Evolutionary conservation across 2,888 invertebrate genomes (phyloP).

Genomic region (Noctua janthe): DNA sequence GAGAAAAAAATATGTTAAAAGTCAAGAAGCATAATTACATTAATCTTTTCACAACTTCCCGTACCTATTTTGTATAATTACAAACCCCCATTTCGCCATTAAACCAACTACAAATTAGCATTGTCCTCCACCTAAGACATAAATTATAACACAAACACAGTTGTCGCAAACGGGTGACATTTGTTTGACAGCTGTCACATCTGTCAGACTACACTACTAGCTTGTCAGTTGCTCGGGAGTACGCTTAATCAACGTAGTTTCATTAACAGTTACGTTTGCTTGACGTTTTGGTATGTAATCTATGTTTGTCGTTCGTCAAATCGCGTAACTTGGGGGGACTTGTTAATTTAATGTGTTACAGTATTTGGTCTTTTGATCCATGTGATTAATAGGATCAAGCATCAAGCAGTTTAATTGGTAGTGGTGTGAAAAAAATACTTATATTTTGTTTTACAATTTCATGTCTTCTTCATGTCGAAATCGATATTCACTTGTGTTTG

Average conservation of each 20-base stretch:
- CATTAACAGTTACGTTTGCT: slow-evolving; percentile 49
- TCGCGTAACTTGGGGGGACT: neutral
- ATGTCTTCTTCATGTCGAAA: neutral
- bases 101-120: slow-evolving; percentile 41
- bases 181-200: slow-evolving; percentile 62
- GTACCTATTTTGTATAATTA: neutral
- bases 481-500: neutral
- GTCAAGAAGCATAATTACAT: neutral
- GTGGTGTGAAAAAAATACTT: neutral
- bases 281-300: slow-evolving; percentile 54
- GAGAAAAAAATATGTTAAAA: neutral
- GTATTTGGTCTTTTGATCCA: neutral
- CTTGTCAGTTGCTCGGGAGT: slow-evolving; percentile 42
- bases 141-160: slow-evolving; percentile 52
- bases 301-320: slow-evolving; percentile 32
- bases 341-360: neutral
- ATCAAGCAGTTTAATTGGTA: neutral
- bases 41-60: neutral
- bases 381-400: neutral
- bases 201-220: slow-evolving; percentile 49
- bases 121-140: slow-evolving; percentile 41
- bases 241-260: slow-evolving; percentile 54
- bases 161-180: slow-evolving; percentile 53
- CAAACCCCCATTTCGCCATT: slow-evolving; percentile 5
- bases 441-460: neutral